Evolutionary conservation across 2,888 invertebrate species (phyloP).

Genomic region (Flabesymbios commensalis): DNA sequence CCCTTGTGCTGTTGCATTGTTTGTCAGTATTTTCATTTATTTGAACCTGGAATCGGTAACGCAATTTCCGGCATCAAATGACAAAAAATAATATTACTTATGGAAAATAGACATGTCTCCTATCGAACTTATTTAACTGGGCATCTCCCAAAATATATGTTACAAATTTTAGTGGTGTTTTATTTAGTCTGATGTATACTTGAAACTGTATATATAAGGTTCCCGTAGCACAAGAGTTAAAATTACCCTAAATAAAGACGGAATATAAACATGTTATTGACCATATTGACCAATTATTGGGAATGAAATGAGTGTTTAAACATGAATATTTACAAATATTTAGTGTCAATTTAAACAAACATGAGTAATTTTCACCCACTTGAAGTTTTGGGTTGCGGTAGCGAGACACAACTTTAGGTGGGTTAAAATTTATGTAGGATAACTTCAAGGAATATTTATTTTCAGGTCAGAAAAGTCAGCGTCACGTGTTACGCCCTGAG

Average conservation of each 20-base stretch:
- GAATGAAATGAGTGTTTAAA: too few species aligned
- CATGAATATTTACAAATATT: neutral
- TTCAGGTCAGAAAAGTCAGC: conserved; percentile 40
- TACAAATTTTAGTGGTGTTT: too few species aligned
- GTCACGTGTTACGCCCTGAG: conserved; percentile 46
- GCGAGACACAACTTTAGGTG: neutral
- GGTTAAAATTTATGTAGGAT: neutral
- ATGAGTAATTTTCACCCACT: neutral
- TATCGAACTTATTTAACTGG: neutral
- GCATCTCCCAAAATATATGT: neutral
- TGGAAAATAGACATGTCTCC: neutral
- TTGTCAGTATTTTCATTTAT: neutral
- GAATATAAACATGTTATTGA: too few species aligned
- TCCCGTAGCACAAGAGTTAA: too few species aligned
- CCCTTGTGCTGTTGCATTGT: neutral
- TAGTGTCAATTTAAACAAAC: neutral
- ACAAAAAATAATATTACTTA: neutral
- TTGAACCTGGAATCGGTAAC: too few species aligned
- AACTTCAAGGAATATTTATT: neutral
- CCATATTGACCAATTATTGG: neutral
- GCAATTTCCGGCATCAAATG: too few species aligned
- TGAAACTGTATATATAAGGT: too few species aligned
- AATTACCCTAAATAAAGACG: too few species aligned
- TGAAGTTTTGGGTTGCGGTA: neutral
- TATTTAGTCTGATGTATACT: too few species aligned